Evolutionary conservation across 2,797 vertebrate species (phyloP).

Genomic region (Galago senegalensis): DNA sequence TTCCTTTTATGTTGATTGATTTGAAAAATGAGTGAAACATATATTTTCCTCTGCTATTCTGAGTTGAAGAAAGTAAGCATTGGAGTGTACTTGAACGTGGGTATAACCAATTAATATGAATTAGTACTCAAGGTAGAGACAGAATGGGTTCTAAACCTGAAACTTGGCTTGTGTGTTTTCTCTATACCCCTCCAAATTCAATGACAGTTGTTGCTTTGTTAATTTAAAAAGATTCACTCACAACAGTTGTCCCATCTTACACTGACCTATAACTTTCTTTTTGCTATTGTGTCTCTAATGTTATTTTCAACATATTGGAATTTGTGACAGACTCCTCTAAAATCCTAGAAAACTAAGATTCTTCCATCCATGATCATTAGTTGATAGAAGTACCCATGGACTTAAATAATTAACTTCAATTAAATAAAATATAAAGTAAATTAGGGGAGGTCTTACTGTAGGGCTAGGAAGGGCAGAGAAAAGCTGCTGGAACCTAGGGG

Average conservation of each 20-base stretch:
- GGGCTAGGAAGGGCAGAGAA: not conserved
- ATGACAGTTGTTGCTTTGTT: not conserved
- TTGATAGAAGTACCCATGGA: not conserved
- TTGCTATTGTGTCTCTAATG: not conserved
- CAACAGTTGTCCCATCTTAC: not conserved
- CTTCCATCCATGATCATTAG: accelerated
- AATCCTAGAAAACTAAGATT: not conserved
- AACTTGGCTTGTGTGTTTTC: not conserved
- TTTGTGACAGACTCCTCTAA: not conserved
- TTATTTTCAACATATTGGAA: not conserved
- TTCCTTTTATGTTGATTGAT: not conserved
- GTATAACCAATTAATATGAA: not conserved
- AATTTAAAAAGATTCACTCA: not conserved
- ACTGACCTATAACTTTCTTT: not conserved
- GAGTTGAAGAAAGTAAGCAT: not conserved
- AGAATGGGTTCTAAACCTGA: not conserved
- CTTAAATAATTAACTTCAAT: conserved; percentile 6
- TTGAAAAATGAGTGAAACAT: not conserved
- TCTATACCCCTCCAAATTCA: not conserved
- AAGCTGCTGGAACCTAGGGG: not conserved
- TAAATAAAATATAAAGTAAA: not conserved
- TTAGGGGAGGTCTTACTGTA: not conserved
- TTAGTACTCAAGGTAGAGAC: not conserved
- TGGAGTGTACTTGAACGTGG: not conserved
- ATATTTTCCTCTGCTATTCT: not conserved